These are phyloP conservation scores for Harpalus rufipes DNA, from an alignment of 2,888 invertebrate genomes.

Conservation along the genomic window DNA sequence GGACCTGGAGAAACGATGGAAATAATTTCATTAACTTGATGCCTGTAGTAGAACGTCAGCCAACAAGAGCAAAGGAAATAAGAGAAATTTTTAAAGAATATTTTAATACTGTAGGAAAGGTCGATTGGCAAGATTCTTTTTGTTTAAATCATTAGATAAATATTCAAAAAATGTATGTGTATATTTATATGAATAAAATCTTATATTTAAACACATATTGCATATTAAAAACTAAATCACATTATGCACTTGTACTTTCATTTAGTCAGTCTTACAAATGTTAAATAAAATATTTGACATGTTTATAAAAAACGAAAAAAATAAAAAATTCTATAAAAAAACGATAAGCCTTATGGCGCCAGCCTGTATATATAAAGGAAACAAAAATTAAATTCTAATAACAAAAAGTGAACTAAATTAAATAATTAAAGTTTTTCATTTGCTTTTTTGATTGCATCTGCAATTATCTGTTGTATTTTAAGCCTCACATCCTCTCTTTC, in stretches of 20 bases:
- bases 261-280: too few relatives aligned
- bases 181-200: conserved; percentile 2
- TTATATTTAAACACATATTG: conserved; percentile 11
- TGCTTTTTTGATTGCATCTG: not conserved
- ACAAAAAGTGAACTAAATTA: too few relatives aligned
- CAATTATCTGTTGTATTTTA: not conserved
- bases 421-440: not conserved
- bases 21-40: conserved; percentile 8
- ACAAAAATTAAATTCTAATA: too few relatives aligned
- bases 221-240: not conserved
- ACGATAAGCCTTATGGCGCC: too few relatives aligned
- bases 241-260: not conserved
- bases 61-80: conserved; percentile 7
- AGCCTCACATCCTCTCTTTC: conserved; percentile 5
- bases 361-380: too few relatives aligned
- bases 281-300: too few relatives aligned
- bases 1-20: conserved; percentile 13
- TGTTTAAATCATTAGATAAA: conserved; percentile 10
- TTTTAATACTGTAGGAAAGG: conserved; percentile 50
- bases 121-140: conserved; percentile 29
- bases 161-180: conserved; percentile 3
- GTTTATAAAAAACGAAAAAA: too few relatives aligned
- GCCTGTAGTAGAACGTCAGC: conserved; percentile 25
- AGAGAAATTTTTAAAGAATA: conserved; percentile 32
- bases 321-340: too few relatives aligned